These are phyloP conservation scores for Planococcus citri DNA, from an alignment of 1,140 invertebrate species.

Conservation along the genomic window DNA sequence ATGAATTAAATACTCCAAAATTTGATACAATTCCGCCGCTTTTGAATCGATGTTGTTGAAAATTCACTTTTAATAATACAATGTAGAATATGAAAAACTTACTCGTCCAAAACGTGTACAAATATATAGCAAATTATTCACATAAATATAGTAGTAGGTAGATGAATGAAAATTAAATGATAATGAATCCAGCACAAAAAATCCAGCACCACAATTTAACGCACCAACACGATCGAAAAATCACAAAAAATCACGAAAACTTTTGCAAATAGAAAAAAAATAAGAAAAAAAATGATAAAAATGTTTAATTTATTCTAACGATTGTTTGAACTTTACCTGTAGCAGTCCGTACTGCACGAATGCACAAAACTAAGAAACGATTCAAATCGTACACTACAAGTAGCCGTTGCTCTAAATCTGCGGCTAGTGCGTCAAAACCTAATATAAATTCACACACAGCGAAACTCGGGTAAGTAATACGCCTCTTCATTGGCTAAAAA, in stretches of 20 bases:
- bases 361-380: conserved; percentile 17
- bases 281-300: neutral
- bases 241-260: neutral
- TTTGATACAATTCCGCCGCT: too few species aligned
- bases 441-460: conserved; percentile 11
- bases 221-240: too few species aligned
- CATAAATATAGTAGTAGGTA: neutral
- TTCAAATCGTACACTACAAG: neutral
- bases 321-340: neutral
- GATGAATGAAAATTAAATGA: too few species aligned
- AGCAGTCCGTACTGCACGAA: neutral
- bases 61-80: too few species aligned
- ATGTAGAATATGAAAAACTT: too few species aligned
- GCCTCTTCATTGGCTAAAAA: conserved; percentile 16
- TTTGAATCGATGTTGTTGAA: too few species aligned
- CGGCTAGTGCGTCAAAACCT: neutral
- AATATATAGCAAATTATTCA: neutral
- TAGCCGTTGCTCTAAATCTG: neutral
- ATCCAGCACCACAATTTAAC: too few species aligned
- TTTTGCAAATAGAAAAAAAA: neutral
- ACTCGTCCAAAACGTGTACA: neutral
- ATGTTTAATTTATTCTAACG: neutral
- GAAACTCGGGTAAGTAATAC: conserved; percentile 1
- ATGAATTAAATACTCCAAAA: too few species aligned
- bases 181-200: too few species aligned